Evolutionary conservation across 1,140 invertebrate genomes (phyloP).

Genomic region (Platorchestia sp.): DNA sequence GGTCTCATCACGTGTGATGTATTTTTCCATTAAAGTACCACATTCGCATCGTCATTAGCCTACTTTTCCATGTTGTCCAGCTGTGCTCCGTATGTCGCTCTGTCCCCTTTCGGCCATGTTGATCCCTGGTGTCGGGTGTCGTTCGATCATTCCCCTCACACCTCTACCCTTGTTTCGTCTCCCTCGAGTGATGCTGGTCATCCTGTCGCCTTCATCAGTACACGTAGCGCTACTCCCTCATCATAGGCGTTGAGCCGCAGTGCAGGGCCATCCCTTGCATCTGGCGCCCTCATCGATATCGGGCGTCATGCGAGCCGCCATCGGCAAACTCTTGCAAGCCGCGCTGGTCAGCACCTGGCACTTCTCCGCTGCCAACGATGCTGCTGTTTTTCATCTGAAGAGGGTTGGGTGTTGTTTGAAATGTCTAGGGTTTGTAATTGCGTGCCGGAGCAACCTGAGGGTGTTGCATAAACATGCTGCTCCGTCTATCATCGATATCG

Average conservation of each 20-base stretch:
- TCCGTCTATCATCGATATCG: neutral
- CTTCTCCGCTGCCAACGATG: neutral
- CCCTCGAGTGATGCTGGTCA: conserved; percentile 4
- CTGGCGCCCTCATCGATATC: conserved; percentile 7
- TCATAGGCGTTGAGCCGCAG: neutral
- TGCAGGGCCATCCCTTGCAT: neutral
- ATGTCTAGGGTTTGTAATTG: neutral
- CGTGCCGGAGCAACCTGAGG: neutral
- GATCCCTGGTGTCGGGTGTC: neutral
- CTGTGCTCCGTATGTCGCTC: neutral
- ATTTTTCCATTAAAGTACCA: neutral
- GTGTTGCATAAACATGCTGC: neutral
- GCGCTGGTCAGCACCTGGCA: neutral
- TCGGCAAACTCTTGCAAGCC: conserved; percentile 8
- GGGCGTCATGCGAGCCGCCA: conserved; percentile 35
- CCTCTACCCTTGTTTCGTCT: neutral
- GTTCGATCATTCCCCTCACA: neutral
- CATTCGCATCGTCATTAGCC: neutral
- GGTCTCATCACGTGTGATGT: neutral
- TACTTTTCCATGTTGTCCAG: neutral
- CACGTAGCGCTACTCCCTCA: neutral
- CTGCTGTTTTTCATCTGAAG: neutral
- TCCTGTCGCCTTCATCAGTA: conserved; percentile 6
- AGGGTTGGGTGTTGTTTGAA: neutral
- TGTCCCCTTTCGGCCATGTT: neutral